phyloP scores from a whole-genome alignment of 2,888 invertebrate species.

The Caenorhabditis angaria region DNA sequence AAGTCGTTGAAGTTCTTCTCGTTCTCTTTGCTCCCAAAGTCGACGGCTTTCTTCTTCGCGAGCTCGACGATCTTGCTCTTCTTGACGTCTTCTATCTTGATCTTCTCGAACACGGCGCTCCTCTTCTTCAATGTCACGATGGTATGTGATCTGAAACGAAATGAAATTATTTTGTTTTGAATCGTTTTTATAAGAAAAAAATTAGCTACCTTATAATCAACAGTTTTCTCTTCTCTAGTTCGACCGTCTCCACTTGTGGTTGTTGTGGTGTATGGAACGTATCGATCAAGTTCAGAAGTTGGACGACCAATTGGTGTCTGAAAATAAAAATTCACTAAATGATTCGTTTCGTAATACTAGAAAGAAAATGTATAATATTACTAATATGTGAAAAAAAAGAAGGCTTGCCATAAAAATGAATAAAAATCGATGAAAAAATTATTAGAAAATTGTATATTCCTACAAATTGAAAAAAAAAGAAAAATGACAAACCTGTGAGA shows the following conservation, averaged over 20 bases:
- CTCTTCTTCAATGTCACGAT: slow-evolving; percentile 67
- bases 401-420: not conserved
- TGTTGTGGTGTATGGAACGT: slow-evolving; percentile 48
- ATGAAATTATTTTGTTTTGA: slow-evolving; percentile 12
- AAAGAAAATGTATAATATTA: not conserved
- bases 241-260: slow-evolving; percentile 46
- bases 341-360: not conserved
- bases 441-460: not conserved
- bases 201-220: slow-evolving; percentile 47
- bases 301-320: slow-evolving; percentile 47
- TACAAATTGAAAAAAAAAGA: slow-evolving; percentile 8
- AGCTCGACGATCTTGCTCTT: slow-evolving; percentile 48
- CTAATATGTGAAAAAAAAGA: not conserved
- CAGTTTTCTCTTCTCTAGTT: slow-evolving; percentile 53
- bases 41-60: slow-evolving; percentile 66
- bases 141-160: slow-evolving; percentile 41
- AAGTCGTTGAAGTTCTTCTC: slow-evolving; percentile 62
- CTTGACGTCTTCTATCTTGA: slow-evolving; percentile 50
- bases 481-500: slow-evolving; percentile 51
- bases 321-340: slow-evolving; percentile 16
- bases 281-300: slow-evolving; percentile 51
- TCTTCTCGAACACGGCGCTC: slow-evolving; percentile 67
- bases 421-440: too few relatives aligned
- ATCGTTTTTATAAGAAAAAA: slow-evolving; percentile 10
- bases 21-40: slow-evolving; percentile 60